These are phyloP conservation scores for Dreissena rostriformis DNA, from an alignment of 1,140 invertebrate genomes.

Conservation along the genomic window DNA sequence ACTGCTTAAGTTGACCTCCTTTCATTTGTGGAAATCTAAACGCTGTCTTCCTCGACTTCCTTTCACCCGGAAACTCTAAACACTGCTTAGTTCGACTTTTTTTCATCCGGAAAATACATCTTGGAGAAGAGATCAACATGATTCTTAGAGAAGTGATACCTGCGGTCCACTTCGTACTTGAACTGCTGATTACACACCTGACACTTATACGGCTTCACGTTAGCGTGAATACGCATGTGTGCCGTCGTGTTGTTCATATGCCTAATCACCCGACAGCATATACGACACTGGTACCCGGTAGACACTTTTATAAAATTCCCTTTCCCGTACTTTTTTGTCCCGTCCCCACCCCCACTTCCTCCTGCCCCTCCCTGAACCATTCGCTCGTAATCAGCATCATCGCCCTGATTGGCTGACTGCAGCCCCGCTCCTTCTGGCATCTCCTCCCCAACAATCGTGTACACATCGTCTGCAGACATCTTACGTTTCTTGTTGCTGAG, in stretches of 20 bases:
- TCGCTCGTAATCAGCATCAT: slow-evolving; percentile 46
- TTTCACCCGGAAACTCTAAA: no score
- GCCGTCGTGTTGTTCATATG: slow-evolving; percentile 57
- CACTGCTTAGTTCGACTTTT: slow-evolving; percentile 26
- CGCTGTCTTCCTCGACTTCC: no score
- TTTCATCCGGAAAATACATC: slow-evolving; percentile 56
- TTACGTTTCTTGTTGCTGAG: slow-evolving; percentile 53
- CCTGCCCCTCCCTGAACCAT: slow-evolving; percentile 20
- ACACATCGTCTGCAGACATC: slow-evolving; percentile 53
- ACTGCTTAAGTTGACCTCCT: no score
- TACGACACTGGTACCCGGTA: slow-evolving; percentile 55
- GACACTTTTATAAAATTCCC: slow-evolving; percentile 57
- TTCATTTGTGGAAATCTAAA: no score
- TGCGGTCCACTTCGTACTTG: slow-evolving; percentile 53
- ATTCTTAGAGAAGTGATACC: slow-evolving; percentile 56
- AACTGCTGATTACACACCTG: slow-evolving; percentile 54
- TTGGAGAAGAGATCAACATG: slow-evolving; percentile 57
- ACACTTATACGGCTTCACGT: slow-evolving; percentile 54
- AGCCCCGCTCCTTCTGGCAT: background rate
- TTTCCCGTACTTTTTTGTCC: slow-evolving; percentile 55
- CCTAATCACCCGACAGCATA: slow-evolving; percentile 47
- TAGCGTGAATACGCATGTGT: slow-evolving; percentile 55
- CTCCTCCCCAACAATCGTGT: slow-evolving; percentile 15
- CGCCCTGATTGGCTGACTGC: slow-evolving; percentile 38
- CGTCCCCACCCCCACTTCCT: background rate